Percentiles rank a stretch among this genome's conserved stretches.
These are phyloP conservation scores for Mesoligia furuncula DNA, from an alignment of 2,888 invertebrate species.

Conservation along the genomic window DNA sequence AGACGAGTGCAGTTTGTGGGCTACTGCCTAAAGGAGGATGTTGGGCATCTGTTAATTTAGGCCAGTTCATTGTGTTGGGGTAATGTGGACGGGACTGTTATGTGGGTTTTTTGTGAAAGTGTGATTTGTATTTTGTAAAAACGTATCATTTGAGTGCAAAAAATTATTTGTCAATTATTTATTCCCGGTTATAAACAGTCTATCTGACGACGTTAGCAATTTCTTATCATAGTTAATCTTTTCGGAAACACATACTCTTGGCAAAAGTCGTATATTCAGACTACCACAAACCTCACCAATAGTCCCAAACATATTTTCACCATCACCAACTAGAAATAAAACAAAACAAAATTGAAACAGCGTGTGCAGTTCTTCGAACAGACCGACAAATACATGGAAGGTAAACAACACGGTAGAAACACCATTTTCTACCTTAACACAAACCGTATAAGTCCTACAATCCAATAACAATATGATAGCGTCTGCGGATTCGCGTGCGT, in stretches of 20 bases:
- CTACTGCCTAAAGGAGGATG: background rate
- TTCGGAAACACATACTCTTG: background rate
- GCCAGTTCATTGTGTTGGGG: background rate
- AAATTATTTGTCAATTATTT: background rate
- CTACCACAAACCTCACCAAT: background rate
- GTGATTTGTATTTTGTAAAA: too few relatives aligned
- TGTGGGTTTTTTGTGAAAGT: background rate
- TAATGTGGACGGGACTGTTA: background rate
- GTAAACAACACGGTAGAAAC: constrained; percentile 30
- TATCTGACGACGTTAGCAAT: background rate
- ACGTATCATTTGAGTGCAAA: background rate
- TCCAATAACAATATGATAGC: constrained; percentile 63
- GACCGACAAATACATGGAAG: constrained; percentile 44
- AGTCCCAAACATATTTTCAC: constrained; percentile 2
- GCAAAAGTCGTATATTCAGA: background rate
- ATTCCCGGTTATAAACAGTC: background rate
- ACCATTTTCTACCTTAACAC: constrained; percentile 12
- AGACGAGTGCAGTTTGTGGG: background rate
- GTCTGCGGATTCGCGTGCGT: constrained; percentile 84
- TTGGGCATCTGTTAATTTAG: background rate
- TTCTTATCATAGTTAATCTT: background rate
- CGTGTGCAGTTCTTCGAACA: constrained; percentile 42
- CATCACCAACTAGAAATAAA: background rate
- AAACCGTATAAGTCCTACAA: background rate
- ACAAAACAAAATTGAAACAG: constrained; percentile 36